Evolutionary conservation across 2,113 vertebrate genomes (phyloP).

Genomic region (Pomatostomus ruficeps): DNA sequence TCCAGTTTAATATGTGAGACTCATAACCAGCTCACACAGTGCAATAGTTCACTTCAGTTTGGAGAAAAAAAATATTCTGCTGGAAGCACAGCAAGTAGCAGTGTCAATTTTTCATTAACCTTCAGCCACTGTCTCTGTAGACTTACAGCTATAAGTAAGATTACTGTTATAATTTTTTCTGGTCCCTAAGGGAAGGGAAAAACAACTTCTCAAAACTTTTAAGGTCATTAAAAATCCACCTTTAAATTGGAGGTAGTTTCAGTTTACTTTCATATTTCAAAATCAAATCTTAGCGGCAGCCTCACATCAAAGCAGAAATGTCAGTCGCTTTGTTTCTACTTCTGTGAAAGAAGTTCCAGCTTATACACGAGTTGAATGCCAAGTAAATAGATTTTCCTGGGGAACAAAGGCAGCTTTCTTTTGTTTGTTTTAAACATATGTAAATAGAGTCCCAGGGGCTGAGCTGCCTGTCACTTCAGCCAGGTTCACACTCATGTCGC

Average conservation of each 20-base stretch:
- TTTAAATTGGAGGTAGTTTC: constrained; percentile 53
- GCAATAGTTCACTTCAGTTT: constrained; percentile 46
- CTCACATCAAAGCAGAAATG: constrained; percentile 50
- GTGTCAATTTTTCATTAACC: constrained; percentile 75
- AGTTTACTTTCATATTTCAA: constrained; percentile 69
- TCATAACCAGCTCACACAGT: constrained; percentile 24
- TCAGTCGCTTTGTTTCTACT: constrained; percentile 49
- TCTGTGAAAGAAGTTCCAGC: neutral
- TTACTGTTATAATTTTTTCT: constrained; percentile 68
- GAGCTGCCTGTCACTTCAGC: constrained; percentile 25
- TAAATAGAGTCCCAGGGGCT: constrained; percentile 36
- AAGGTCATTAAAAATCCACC: constrained; percentile 66
- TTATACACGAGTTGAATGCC: neutral
- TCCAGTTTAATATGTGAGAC: constrained; percentile 43
- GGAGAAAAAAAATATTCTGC: constrained; percentile 28
- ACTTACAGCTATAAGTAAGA: constrained; percentile 58
- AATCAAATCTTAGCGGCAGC: constrained; percentile 52
- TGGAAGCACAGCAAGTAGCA: constrained; percentile 44
- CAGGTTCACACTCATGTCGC: neutral
- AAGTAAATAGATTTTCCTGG: constrained; percentile 37
- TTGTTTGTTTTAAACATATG: constrained; percentile 46
- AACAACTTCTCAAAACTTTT: constrained; percentile 59
- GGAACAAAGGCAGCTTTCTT: constrained; percentile 40
- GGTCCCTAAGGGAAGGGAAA: constrained; percentile 12
- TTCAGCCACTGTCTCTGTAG: constrained; percentile 49